A percentile compares a stretch with the other conserved stretches of the same genome.
Conservation (phyloP, 2,888 invertebrate genomes). For the Ceraclea dissimilis region DNA sequence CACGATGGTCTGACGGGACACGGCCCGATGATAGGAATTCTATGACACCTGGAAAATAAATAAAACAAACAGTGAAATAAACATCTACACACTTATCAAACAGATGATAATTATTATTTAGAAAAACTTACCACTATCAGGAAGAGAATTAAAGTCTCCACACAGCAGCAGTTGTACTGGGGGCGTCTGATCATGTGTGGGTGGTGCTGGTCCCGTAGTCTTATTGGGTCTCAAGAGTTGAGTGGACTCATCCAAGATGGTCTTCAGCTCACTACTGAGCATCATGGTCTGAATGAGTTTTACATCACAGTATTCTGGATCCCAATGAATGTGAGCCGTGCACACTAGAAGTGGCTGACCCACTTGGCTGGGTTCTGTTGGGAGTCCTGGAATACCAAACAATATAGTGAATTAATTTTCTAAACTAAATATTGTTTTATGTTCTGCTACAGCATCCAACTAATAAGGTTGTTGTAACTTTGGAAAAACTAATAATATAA, state of each 20-base stretch:
- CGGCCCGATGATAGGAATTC: slow-evolving; percentile 90
- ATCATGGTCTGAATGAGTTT: slow-evolving; percentile 99
- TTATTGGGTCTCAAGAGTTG: slow-evolving; percentile 58
- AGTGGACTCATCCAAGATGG: slow-evolving; percentile 79
- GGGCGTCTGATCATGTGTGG: slow-evolving; percentile 60
- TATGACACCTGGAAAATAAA: slow-evolving; percentile 66
- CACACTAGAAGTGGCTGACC: slow-evolving; percentile 88
- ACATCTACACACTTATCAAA: background rate
- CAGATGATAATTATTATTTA: background rate
- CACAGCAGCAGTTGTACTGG: slow-evolving; percentile 89
- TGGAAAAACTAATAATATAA: too few species aligned
- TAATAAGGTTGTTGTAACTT: too few species aligned
- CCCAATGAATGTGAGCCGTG: slow-evolving; percentile 99
- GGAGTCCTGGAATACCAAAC: slow-evolving; percentile 47
- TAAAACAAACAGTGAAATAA: too few species aligned
- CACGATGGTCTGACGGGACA: slow-evolving; percentile 85
- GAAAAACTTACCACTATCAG: slow-evolving; percentile 73
- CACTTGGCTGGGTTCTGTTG: slow-evolving; percentile 66
- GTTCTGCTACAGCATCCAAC: too few species aligned
- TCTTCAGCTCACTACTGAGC: slow-evolving; percentile 89
- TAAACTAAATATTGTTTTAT: background rate
- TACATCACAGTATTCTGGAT: slow-evolving; percentile 98
- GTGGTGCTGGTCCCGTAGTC: slow-evolving; percentile 41
- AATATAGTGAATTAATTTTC: background rate
- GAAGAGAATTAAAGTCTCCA: slow-evolving; percentile 97